Base-by-base conservation (phyloP, 2,888 invertebrate species). In the Drosophila picticornis region DNA sequence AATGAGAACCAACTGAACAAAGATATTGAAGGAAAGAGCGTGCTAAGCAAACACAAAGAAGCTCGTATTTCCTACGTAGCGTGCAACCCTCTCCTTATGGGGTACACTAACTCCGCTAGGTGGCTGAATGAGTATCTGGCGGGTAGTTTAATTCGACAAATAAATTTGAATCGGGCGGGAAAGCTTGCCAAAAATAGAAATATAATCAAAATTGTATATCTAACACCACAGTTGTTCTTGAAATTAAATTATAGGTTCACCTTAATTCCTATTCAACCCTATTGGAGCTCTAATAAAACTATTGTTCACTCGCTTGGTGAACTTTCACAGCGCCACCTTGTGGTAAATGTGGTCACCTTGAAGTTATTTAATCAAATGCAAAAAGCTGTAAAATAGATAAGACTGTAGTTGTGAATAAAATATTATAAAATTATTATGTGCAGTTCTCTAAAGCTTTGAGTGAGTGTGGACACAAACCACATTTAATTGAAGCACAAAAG, bases 381-480 rank as follows among this genome's bases (percentile, higher is more conserved):
- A 46, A 7, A 13, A 22, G 4, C n/a, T 22, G n/a, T 22, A 11
- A 13, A 22, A 22, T 7, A 22, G 4, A 46, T 22, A 46, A 22
- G 22, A 13, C 13, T 22, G 22, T 13, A 7, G 7, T 19, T 38
- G 9, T 19, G 19, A 19, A 19, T 19, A 9, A 19, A 25, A 25
- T 22, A 46, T 7, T 22, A 46, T 7, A 25, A 27, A 36, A 7
- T 11, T 27, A 19, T 22, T 19, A 56, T 29, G 29, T 46, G 32
- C 58, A 27, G 32, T 27, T 38, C 19, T 31, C 9, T 25, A 57
- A 22, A 62, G 19, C 31, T 19, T 29, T 11, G 2, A 13, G 3
- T n/a, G 16, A 70, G 52, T 43, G 7, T 27, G 52, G 55, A 38
- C 56, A 46, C 38, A 29, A 71, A 16, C 61, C 56, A 38, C 16